Percentiles rank a stretch among this genome's conserved stretches.
These are phyloP conservation scores for Vulpes vulpes DNA, from an alignment of 2,113 vertebrate genomes.

Conservation along the genomic window DNA sequence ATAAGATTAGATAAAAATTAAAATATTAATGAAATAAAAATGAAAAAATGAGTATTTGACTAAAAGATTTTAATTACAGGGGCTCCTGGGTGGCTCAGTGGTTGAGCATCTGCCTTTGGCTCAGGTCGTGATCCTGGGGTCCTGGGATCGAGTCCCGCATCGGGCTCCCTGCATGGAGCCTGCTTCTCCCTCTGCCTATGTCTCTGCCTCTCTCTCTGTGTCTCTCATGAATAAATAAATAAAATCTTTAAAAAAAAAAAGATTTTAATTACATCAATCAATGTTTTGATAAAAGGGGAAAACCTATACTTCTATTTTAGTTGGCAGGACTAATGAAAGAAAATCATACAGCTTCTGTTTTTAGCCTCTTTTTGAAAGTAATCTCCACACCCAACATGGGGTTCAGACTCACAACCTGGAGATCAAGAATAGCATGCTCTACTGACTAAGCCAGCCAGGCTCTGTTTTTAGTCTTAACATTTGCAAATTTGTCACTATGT, in stretches of 20 bases:
- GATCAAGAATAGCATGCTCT: neutral
- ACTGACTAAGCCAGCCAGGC: neutral
- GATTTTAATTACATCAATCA: neutral
- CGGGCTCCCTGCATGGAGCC: too few species aligned
- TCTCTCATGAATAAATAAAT: too few species aligned
- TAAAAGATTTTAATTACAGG: neutral
- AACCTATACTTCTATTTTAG: neutral
- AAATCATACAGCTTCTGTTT: neutral
- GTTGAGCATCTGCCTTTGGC: too few species aligned
- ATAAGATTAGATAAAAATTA: neutral
- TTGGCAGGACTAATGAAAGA: neutral
- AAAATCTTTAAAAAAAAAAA: too few species aligned
- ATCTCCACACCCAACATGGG: neutral
- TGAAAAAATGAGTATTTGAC: neutral
- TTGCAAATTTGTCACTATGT: neutral
- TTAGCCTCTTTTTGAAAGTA: neutral
- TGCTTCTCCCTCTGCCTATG: too few species aligned
- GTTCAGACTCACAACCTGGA: neutral
- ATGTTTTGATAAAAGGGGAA: neutral
- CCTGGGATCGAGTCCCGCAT: too few species aligned
- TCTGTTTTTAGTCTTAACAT: neutral
- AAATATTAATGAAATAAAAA: neutral
- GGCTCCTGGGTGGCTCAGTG: too few species aligned
- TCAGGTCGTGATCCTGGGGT: too few species aligned
- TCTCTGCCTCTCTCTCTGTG: too few species aligned